A percentile compares a stretch with the other conserved stretches of the same genome.
Evolutionary conservation across 1,140 invertebrate genomes (phyloP).

Genomic region (Drosophila malerkotliana): DNA sequence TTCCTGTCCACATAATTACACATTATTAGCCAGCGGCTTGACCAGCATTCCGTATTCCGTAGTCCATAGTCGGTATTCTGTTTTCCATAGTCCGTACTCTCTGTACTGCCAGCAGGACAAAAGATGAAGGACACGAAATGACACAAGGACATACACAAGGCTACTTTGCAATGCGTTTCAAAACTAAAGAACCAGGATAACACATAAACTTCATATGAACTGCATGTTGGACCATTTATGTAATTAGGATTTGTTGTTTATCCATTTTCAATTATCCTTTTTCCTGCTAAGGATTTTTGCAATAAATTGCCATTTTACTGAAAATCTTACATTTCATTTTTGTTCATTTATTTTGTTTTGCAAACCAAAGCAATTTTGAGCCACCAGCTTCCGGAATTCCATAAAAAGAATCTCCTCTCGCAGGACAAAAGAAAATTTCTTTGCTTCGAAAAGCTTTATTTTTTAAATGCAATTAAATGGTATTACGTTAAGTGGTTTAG

Average conservation of each 20-base stretch:
- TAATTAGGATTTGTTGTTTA: background rate
- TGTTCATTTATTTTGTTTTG: background rate
- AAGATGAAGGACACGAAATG: background rate
- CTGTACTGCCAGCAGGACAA: background rate
- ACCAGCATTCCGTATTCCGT: constrained; percentile 2
- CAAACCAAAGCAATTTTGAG: background rate
- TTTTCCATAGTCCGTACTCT: background rate
- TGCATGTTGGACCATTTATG: background rate
- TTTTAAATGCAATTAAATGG: no score
- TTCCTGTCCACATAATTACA: constrained; percentile 14
- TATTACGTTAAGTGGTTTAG: no score
- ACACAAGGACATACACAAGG: background rate
- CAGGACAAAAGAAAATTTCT: no score
- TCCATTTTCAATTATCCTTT: background rate
- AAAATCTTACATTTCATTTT: background rate
- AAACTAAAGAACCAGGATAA: background rate
- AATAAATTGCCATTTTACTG: background rate
- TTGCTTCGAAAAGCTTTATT: no score
- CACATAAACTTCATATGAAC: no score
- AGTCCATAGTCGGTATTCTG: background rate
- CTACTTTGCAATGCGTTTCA: constrained; percentile 1
- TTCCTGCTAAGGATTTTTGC: background rate
- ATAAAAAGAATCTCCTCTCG: no score
- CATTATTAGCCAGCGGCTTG: constrained; percentile 12
- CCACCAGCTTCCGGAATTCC: background rate